Evolutionary conservation across 2,797 vertebrate species (phyloP).

Genomic region (Chaetodon trifasciatus): DNA sequence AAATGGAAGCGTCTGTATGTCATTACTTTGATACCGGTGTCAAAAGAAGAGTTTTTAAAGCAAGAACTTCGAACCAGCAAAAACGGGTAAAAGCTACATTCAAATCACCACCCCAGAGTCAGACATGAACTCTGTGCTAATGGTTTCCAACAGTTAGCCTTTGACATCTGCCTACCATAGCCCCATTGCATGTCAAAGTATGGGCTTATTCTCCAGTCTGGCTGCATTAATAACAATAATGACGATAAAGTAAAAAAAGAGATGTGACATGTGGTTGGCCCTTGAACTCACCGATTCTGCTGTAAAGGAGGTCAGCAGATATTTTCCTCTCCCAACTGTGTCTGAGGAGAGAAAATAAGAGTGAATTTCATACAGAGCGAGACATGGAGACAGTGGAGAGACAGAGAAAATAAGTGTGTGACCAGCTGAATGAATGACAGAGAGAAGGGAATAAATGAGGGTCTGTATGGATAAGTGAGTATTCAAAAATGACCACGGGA

Average conservation of each 20-base stretch:
- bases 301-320: constrained; percentile 57
- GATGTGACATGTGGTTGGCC: constrained; percentile 18
- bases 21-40: background rate
- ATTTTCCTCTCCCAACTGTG: constrained; percentile 37
- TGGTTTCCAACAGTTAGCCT: constrained; percentile 47
- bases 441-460: background rate
- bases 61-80: background rate
- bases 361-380: constrained; percentile 15
- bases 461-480: constrained; percentile 7
- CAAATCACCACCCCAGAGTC: constrained; percentile 21
- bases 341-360: constrained; percentile 67
- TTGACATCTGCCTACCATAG: constrained; percentile 26
- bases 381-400: background rate
- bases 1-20: background rate
- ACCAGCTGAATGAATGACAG: background rate
- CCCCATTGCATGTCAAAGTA: constrained; percentile 4
- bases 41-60: constrained; percentile 9
- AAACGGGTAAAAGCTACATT: constrained; percentile 28
- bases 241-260: background rate
- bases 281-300: constrained; percentile 72
- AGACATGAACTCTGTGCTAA: constrained; percentile 38
- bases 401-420: background rate
- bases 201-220: background rate
- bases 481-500: background rate
- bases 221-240: constrained; percentile 39